A percentile compares a stretch with the other conserved stretches of the same genome.
phyloP scores from a whole-genome alignment of 2,113 vertebrate genomes.

The Cephalophus harveyi region DNA sequence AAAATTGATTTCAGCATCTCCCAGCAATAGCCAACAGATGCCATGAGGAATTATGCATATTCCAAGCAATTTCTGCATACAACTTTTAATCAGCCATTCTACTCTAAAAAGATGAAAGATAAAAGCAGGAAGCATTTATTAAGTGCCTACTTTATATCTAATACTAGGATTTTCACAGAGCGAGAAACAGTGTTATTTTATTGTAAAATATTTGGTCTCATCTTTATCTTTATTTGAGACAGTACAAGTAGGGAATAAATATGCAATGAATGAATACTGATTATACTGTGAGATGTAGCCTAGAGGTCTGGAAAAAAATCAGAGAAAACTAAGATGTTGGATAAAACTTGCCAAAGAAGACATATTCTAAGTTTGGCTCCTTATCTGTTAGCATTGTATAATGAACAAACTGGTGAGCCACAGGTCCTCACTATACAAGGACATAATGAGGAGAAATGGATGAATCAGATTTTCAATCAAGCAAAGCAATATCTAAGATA shows the following conservation, averaged over 20 bases:
- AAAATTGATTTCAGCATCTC: conserved; percentile 44
- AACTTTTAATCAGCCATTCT: conserved; percentile 48
- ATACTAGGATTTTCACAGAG: conserved; percentile 11
- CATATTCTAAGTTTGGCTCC: background rate
- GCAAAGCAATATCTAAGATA: background rate
- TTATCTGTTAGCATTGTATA: background rate
- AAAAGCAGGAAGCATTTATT: conserved; percentile 34
- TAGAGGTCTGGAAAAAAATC: background rate
- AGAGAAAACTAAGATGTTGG: background rate
- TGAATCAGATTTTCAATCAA: background rate
- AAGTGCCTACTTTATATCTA: conserved; percentile 1
- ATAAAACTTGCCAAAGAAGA: background rate
- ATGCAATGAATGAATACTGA: background rate
- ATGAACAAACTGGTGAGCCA: background rate
- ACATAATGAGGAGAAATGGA: background rate
- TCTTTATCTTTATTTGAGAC: background rate
- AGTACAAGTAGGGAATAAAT: background rate
- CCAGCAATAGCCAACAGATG: conserved; percentile 21
- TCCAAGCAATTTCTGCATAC: conserved; percentile 10
- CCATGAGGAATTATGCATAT: conserved; percentile 15
- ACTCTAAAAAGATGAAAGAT: conserved; percentile 12
- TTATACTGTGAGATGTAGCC: background rate
- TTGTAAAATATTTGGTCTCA: background rate
- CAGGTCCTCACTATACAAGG: background rate
- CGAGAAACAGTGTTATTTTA: background rate